Evolutionary conservation across 2,797 vertebrate species (phyloP).

Genomic region (Brachymystax lenok): DNA sequence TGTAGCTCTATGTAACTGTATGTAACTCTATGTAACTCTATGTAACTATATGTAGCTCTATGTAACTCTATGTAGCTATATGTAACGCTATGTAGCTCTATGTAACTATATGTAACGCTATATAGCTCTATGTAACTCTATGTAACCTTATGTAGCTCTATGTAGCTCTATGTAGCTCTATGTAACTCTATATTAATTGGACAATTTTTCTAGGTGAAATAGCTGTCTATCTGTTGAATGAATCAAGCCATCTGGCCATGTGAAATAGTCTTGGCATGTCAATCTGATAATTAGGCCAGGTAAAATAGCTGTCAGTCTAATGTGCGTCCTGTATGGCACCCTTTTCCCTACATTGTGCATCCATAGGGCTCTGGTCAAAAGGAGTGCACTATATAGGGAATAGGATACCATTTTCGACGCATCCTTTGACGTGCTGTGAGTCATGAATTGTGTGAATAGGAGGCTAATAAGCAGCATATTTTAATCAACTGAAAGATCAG

Average conservation of each 20-base stretch:
- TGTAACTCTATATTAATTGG: conserved; percentile 52
- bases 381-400: neutral
- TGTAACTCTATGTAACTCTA: conserved; percentile 51
- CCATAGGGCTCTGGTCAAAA: neutral
- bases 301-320: neutral
- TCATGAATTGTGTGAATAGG: conserved; percentile 68
- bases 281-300: neutral
- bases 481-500: conserved; percentile 67
- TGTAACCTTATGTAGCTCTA: conserved; percentile 45
- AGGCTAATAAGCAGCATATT: conserved; percentile 72
- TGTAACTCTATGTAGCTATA: conserved; percentile 46
- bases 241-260: conserved; percentile 58
- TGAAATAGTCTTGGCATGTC: conserved; percentile 44
- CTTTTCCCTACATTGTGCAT: neutral
- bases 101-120: conserved; percentile 39
- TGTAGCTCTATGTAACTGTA: conserved; percentile 52
- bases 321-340: neutral
- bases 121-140: conserved; percentile 46
- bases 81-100: conserved; percentile 46
- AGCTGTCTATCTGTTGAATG: conserved; percentile 55
- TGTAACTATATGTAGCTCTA: conserved; percentile 46
- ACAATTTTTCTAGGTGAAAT: conserved; percentile 46
- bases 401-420: neutral
- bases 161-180: conserved; percentile 52
- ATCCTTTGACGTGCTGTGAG: conserved; percentile 59